phyloP scores from a whole-genome alignment of 53 echinoderm and acorn worm species.

The Pentamera pediparva region DNA sequence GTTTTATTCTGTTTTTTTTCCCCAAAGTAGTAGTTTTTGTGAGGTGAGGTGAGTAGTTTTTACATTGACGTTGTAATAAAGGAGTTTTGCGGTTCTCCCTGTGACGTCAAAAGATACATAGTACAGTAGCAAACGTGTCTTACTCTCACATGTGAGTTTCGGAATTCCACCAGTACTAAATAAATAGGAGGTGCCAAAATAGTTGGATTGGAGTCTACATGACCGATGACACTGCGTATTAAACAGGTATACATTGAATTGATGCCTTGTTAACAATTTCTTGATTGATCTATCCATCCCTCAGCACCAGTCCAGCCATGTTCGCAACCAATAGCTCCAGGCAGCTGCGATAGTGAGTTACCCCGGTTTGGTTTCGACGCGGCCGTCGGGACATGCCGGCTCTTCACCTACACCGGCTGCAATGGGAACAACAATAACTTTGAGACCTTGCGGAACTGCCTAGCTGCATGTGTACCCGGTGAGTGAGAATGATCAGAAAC shows the following conservation, averaged over 20 bases:
- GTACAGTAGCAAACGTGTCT: no score
- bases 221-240: no score
- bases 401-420: slow-evolving; percentile 14
- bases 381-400: not conserved
- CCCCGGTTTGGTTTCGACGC: slow-evolving; percentile 11
- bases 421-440: slow-evolving; percentile 7
- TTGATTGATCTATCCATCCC: not conserved
- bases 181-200: no score
- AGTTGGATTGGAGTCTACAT: no score
- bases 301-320: not conserved
- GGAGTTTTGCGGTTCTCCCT: no score
- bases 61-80: no score
- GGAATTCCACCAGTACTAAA: no score
- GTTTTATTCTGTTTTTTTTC: no score
- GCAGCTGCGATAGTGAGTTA: not conserved
- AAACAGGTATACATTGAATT: not conserved
- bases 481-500: not conserved
- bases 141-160: no score
- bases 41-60: no score
- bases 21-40: no score
- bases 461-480: slow-evolving; percentile 15
- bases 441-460: not conserved
- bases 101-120: no score
- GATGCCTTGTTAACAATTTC: not conserved
- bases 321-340: not conserved